Conservation (phyloP, 2,797 vertebrate genomes). For the Notolepis coatsorum region DNA sequence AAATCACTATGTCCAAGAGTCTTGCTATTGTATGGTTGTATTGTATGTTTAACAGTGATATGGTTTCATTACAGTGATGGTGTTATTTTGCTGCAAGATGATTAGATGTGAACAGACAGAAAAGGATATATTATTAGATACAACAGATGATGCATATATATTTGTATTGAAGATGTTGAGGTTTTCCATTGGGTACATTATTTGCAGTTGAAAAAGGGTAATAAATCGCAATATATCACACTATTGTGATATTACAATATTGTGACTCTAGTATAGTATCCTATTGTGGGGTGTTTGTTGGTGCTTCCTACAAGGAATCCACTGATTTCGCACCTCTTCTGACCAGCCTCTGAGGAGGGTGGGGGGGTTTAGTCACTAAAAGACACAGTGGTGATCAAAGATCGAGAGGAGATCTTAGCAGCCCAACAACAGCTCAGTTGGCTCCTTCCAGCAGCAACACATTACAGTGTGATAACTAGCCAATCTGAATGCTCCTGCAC, state of each 20-base stretch:
- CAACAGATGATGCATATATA: too few species aligned
- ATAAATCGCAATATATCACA: too few species aligned
- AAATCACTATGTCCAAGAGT: too few species aligned
- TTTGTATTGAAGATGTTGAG: too few species aligned
- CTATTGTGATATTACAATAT: background rate
- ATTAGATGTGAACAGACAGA: too few species aligned
- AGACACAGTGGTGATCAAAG: background rate
- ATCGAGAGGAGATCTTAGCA: background rate
- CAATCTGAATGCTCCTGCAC: background rate
- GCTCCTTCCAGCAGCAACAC: background rate
- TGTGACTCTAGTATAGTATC: background rate
- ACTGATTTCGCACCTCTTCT: background rate
- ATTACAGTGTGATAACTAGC: background rate
- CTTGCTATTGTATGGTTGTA: too few species aligned
- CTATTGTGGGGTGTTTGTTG: background rate
- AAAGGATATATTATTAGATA: too few species aligned
- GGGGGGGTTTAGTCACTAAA: background rate
- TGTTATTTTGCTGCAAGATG: too few species aligned
- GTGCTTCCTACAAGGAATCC: background rate
- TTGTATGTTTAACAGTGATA: too few species aligned
- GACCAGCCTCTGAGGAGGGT: background rate
- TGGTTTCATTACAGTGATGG: too few species aligned
- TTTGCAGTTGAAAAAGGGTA: too few species aligned
- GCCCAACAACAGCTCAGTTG: background rate
- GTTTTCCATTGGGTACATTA: too few species aligned